Evolutionary conservation across 2,113 vertebrate genomes (phyloP), one percentile per base, ranked within the genome.

Genomic region (Lampris incognitus): DNA sequence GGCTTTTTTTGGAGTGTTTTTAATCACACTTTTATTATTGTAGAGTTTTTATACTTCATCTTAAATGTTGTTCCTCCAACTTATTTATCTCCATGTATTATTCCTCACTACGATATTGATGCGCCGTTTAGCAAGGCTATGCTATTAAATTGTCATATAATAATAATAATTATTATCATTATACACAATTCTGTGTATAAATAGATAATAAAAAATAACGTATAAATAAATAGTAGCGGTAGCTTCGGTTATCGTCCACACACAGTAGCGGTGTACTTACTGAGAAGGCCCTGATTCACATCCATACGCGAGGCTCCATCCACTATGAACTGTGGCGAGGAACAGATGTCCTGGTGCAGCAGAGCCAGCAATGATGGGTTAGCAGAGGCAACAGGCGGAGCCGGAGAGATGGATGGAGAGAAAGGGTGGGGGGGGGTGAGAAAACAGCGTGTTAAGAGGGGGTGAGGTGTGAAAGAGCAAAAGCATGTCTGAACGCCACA

Each of bases 331-430:
- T 89, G 76, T 36, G 93, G 90, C 0, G 78, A 85, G 0, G 52
- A 0, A 56, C 89, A 94, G 48, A 94, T 67, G 11, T 94, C 94
- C 94, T 95, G 50, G 7, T 48, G 10, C n/a, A 65, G n/a, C 3
- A n/a, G 3, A 38, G 41, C 71, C 57, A 9, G 44, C 1, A 5
- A 55, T 2, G 11, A 42, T 13, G 7, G 52, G 41, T 37, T 56
- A 2, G 6, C 51, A 48, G 2, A n/a, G 10, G 41, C 24, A 13
- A 2, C 5, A 44, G 50, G 1, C 62, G 59, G 54, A 66, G 41
- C 9, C n/a, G 9, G n/a, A 24, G 9, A 37, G 36, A 5, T 36
- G 5, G 52, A 50, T 11, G 39, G 37, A 4, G 55, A 36, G 48
- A 6, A 9, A 2, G 56, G 1, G 1, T 48, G 3, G 3, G 6